These are phyloP conservation scores for Stratiomys singularior DNA, from an alignment of 2,888 invertebrate species.

Conservation along the genomic window DNA sequence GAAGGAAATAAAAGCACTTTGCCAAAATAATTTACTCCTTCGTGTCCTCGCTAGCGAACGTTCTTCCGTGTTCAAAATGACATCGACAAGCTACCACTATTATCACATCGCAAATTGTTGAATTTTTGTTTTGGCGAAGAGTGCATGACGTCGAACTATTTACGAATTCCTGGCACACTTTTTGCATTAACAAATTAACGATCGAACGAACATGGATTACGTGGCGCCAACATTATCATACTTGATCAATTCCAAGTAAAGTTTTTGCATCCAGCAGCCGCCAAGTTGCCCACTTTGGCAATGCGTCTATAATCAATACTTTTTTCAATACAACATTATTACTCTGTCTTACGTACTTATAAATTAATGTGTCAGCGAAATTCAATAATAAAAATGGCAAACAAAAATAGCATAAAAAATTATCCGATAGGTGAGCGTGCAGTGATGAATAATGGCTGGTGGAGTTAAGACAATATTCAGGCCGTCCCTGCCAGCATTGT, in stretches of 20 bases:
- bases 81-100: background rate
- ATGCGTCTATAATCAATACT: background rate
- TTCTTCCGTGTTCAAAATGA: background rate
- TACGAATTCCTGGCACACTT: slow-evolving; percentile 41
- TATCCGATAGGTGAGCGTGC: background rate
- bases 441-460: slow-evolving; percentile 15
- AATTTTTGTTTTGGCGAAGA: background rate
- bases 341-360: background rate
- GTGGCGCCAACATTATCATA: slow-evolving; percentile 44
- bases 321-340: slow-evolving; percentile 28
- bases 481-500: background rate
- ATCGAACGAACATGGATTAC: slow-evolving; percentile 25
- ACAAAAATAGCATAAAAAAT: background rate
- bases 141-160: slow-evolving; percentile 22
- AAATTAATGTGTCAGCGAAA: slow-evolving; percentile 21
- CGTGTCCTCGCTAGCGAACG: background rate
- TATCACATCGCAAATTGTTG: background rate
- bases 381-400: background rate
- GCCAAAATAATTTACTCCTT: background rate
- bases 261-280: background rate
- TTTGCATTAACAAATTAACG: slow-evolving; percentile 42
- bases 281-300: background rate
- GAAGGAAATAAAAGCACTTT: too few relatives aligned
- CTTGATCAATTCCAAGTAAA: background rate
- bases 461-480: slow-evolving; percentile 2